A percentile compares a stretch with the other conserved stretches of the same genome.
Evolutionary conservation across 2,888 invertebrate genomes (phyloP).

Genomic region (Drosophila paranaensis): DNA sequence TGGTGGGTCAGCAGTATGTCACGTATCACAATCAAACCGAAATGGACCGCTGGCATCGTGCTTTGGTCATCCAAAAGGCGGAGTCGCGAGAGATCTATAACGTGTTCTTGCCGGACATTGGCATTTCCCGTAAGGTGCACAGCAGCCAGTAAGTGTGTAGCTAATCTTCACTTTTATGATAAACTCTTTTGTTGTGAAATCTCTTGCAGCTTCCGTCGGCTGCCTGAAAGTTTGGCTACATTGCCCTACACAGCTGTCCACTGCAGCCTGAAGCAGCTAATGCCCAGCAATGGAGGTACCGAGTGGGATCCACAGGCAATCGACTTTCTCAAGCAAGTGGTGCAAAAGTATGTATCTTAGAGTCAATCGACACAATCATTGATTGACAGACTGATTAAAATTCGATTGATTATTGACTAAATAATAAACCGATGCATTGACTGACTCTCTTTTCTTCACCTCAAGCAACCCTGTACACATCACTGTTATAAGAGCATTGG

Average conservation of each 20-base stretch:
- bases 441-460: not conserved
- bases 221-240: conserved; percentile 85
- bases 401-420: no score
- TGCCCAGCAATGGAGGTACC: conserved; percentile 86
- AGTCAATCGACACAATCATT: no score
- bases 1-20: conserved; percentile 87
- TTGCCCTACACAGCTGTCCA: conserved; percentile 86
- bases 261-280: conserved; percentile 87
- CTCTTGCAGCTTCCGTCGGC: conserved; percentile 85
- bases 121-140: conserved; percentile 85
- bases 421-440: no score
- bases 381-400: no score
- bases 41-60: conserved; percentile 89
- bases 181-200: not conserved
- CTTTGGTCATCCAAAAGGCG: conserved; percentile 76
- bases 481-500: conserved; percentile 36
- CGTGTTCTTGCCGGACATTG: conserved; percentile 89
- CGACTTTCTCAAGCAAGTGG: conserved; percentile 86
- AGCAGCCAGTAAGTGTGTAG: conserved; percentile 30
- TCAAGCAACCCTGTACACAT: conserved; percentile 70
- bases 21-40: conserved; percentile 85
- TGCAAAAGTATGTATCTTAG: conserved; percentile 86
- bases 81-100: conserved; percentile 84
- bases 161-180: not conserved
- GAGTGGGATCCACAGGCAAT: conserved; percentile 86